Conservation (phyloP, 2,113 vertebrate genomes). For the Stegostoma tigrinum region DNA sequence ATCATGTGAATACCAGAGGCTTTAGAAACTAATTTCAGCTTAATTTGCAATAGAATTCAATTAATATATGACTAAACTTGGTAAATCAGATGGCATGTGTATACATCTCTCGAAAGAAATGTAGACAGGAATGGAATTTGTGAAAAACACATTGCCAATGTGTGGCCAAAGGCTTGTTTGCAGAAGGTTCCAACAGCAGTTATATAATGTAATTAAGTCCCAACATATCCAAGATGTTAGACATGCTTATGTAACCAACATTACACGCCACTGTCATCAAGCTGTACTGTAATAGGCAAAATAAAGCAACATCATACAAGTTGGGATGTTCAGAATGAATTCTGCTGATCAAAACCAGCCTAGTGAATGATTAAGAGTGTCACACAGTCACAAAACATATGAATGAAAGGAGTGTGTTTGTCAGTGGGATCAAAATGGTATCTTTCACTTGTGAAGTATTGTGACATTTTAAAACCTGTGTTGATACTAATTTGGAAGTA, state of each 20-base stretch:
- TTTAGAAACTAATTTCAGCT: conserved; percentile 28
- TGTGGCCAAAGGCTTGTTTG: conserved; percentile 25
- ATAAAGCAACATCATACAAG: background rate
- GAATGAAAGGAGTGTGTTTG: background rate
- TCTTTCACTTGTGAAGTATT: background rate
- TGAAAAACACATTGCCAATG: conserved; percentile 26
- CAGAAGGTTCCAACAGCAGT: conserved; percentile 17
- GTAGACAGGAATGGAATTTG: conserved; percentile 28
- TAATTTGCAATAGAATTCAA: conserved; percentile 34
- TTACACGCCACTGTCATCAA: background rate
- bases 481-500: background rate
- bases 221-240: background rate
- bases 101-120: conserved; percentile 8
- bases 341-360: background rate
- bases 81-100: conserved; percentile 21
- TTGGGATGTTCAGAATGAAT: background rate
- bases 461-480: background rate
- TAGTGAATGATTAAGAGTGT: background rate
- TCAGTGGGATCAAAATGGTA: background rate
- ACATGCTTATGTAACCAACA: background rate
- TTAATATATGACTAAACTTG: conserved; percentile 27
- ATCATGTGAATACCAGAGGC: background rate
- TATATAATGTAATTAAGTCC: background rate
- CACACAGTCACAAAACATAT: background rate
- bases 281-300: background rate